Evolutionary conservation across 1,140 invertebrate genomes (phyloP), one percentile per base, ranked within the genome.

Genomic region (Aplysia californica): DNA sequence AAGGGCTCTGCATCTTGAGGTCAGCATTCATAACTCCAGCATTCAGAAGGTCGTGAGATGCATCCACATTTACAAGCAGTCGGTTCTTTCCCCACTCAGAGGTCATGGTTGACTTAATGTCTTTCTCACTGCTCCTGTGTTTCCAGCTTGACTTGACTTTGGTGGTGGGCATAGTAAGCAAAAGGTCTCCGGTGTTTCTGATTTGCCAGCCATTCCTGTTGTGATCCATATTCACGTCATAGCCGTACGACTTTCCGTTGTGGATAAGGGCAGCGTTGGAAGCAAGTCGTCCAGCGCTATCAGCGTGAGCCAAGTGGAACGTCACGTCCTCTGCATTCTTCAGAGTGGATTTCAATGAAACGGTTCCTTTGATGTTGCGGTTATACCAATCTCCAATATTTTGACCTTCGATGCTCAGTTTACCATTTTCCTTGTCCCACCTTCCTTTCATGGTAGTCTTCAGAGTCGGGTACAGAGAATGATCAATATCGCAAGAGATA

Each of bases 151-250:
- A 68, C 2, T 29, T 35, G 29, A 79, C 2, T 2, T 64, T 50
- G 15, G 33, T 23, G 20, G 33, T 18, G 39, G 74, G 74, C 15
- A 35, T 33, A n/a, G 74, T 55, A 21, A 79, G 4, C 31, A 67
- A 23, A 4, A 79, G 50, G 1, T 76, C 55, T 0, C 78, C 78
- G 36, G 29, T 76, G 61, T 64, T 76, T 55, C 80, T 68, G 3
- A 82, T 55, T 64, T 79, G 78, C 76, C 77, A 79, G 31, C 75
- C 79, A 56, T 36, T 58, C 2, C 73, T 15, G n/a, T 29, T 41
- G 69, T 80, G 74, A 44, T 75, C 31, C 76, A 81, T 79, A 56
- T 72, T 69, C 2, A 82, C 50, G 29, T 78, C 50, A 23, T 77
- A 79, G 18, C 10, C 41, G 35, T 68, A 76, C 41, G 44, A 77